A percentile compares a stretch with the other conserved stretches of the same genome.
phyloP scores from a whole-genome alignment of 2,797 vertebrate genomes.

The Threskiornis aethiopicus region DNA sequence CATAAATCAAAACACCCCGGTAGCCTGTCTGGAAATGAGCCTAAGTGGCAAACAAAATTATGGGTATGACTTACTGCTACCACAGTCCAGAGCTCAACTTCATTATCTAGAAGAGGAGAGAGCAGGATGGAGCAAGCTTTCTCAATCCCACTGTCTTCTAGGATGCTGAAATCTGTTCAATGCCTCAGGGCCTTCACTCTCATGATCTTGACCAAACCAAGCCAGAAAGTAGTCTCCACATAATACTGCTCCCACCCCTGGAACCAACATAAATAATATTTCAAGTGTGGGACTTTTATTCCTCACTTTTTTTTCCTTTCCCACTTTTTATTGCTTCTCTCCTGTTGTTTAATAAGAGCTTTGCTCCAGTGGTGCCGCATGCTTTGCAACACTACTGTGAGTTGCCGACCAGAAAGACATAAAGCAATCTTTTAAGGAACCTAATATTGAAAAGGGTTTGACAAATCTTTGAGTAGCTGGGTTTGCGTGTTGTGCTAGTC shows the following conservation, averaged over 20 bases:
- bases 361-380: fast-evolving
- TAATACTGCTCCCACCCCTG: background rate
- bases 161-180: background rate
- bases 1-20: background rate
- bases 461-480: background rate
- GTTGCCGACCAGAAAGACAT: background rate
- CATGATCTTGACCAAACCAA: background rate
- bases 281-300: background rate
- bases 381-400: background rate
- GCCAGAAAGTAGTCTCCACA: background rate
- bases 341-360: background rate
- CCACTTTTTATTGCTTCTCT: background rate
- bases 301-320: background rate
- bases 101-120: background rate
- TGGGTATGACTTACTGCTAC: background rate
- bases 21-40: background rate
- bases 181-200: background rate
- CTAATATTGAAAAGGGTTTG: background rate
- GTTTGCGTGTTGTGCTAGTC: background rate
- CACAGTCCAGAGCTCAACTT: background rate
- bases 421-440: background rate
- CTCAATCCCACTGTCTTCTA: background rate
- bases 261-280: background rate
- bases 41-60: background rate
- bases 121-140: background rate